Percentiles rank a stretch among this genome's conserved stretches.
phyloP scores from a whole-genome alignment of 2,113 vertebrate species.

The Gallinago paraguaiae region DNA sequence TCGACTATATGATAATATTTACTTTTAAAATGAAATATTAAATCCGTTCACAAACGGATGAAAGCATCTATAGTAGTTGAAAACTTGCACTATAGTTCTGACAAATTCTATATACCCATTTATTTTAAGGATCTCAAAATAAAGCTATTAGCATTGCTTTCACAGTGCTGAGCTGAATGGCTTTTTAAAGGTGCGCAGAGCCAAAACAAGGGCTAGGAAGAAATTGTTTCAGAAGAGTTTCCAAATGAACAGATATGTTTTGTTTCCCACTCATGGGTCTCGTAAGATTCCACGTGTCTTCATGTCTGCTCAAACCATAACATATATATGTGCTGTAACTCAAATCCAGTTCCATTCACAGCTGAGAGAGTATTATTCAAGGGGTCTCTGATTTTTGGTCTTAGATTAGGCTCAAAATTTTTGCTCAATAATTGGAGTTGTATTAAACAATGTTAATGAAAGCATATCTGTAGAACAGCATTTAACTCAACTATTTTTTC shows the following conservation, averaged over 20 bases:
- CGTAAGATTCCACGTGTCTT: background rate
- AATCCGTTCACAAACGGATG: background rate
- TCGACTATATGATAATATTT: background rate
- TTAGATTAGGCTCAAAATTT: background rate
- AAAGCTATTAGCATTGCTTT: background rate
- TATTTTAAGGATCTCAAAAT: background rate
- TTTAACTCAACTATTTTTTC: background rate
- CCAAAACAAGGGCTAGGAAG: background rate
- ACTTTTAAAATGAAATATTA: background rate
- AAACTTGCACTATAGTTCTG: background rate
- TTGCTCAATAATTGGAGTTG: background rate
- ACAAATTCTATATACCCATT: background rate
- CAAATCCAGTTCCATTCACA: background rate
- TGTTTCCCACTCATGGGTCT: background rate
- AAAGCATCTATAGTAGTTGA: background rate
- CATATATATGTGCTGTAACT: fast-evolving
- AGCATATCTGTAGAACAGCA: background rate
- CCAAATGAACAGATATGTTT: background rate
- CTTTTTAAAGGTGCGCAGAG: background rate
- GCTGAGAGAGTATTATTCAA: background rate
- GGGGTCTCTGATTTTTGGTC: background rate
- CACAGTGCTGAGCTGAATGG: background rate
- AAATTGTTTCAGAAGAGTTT: background rate
- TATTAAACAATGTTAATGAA: background rate
- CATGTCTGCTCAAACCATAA: fast-evolving